Conservation (phyloP, 1,140 invertebrate species). For the Leptopilina clavipes region DNA sequence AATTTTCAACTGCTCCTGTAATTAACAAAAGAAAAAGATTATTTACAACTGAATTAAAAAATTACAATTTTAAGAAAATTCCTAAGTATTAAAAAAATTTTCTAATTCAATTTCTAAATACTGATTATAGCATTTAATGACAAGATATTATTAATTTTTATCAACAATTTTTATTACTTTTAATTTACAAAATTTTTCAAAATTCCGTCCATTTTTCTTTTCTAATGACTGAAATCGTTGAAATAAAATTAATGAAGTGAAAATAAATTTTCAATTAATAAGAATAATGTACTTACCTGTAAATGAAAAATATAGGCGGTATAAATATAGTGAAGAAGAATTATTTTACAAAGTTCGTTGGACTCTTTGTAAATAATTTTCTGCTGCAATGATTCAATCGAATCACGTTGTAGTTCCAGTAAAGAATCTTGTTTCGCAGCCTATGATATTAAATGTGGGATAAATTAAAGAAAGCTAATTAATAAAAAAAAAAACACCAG, state of each 20-base stretch:
- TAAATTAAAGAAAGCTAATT: constrained; percentile 22
- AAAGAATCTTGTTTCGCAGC: constrained; percentile 65
- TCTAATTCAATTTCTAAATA: background rate
- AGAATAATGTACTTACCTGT: constrained; percentile 58
- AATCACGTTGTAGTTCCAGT: constrained; percentile 65
- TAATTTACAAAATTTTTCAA: background rate
- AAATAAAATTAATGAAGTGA: constrained; percentile 5
- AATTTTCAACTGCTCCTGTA: constrained; percentile 62
- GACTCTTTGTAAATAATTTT: constrained; percentile 60
- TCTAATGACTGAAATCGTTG: background rate
- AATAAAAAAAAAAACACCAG: constrained; percentile 28
- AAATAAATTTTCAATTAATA: constrained; percentile 23
- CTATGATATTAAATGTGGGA: constrained; percentile 50
- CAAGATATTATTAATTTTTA: background rate
- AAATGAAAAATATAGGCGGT: constrained; percentile 60
- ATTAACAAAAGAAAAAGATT: constrained; percentile 41
- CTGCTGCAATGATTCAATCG: constrained; percentile 60
- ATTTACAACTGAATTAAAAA: too few relatives aligned
- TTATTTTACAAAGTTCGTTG: constrained; percentile 55
- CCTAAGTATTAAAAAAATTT: too few relatives aligned
- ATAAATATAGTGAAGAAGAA: constrained; percentile 61
- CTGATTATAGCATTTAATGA: constrained; percentile 31
- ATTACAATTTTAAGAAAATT: too few relatives aligned
- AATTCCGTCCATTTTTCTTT: too few relatives aligned
- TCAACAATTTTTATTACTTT: constrained; percentile 33